Evolutionary conservation across 1,140 invertebrate species (phyloP).

Genomic region (Micrasema minimum): DNA sequence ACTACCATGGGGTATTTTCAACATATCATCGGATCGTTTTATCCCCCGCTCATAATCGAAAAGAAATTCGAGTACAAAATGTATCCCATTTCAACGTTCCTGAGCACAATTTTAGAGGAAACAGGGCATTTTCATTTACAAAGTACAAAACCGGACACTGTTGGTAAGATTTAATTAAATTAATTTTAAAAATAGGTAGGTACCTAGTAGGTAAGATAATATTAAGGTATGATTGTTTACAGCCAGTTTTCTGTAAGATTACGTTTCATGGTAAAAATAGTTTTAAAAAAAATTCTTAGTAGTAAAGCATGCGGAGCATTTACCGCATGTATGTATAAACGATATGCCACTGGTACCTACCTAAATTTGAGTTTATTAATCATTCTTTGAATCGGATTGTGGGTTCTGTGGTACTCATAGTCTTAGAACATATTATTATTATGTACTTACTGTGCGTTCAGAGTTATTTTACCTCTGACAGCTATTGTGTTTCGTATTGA

Average conservation of each 20-base stretch:
- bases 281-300: background rate
- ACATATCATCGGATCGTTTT: conserved; percentile 55
- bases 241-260: background rate
- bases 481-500: too few species aligned
- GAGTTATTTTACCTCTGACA: too few species aligned
- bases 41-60: conserved; percentile 67
- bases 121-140: conserved; percentile 86
- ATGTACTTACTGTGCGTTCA: too few species aligned
- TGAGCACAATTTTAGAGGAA: conserved; percentile 70
- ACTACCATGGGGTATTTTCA: conserved; percentile 43
- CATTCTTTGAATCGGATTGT: too few species aligned
- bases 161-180: conserved; percentile 60
- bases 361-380: too few species aligned
- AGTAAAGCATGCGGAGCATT: background rate
- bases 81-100: conserved; percentile 71
- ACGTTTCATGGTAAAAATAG: background rate
- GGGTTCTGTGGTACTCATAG: too few species aligned
- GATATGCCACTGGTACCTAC: too few species aligned
- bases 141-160: conserved; percentile 90
- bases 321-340: too few species aligned
- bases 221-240: background rate
- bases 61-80: conserved; percentile 69
- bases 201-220: background rate
- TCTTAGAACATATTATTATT: too few species aligned
- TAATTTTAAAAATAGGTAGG: background rate